These are phyloP conservation scores for Meteorus colon DNA, from an alignment of 2,888 invertebrate species.

Conservation along the genomic window DNA sequence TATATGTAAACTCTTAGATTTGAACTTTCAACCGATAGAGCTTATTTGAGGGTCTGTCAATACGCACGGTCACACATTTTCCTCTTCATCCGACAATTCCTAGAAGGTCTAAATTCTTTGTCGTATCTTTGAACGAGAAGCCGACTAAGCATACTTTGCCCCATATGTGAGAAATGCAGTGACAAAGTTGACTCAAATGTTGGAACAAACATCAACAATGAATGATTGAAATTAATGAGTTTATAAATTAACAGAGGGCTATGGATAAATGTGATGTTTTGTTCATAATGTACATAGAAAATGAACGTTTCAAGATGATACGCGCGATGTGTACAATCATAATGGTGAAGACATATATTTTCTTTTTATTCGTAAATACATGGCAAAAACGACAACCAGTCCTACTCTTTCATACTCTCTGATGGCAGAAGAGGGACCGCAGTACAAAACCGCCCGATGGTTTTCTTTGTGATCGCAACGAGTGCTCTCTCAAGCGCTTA, in stretches of 20 bases:
- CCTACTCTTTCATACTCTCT: constrained; percentile 25
- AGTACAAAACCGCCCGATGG: constrained; percentile 47
- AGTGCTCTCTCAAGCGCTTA: constrained; percentile 47
- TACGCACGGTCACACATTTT: not conserved
- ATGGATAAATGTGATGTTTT: not conserved
- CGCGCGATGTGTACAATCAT: constrained; percentile 7
- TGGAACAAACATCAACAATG: not conserved
- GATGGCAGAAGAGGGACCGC: constrained; percentile 48
- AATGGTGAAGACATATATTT: constrained; percentile 22
- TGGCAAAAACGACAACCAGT: constrained; percentile 15
- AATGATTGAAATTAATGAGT: not conserved
- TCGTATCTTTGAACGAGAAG: constrained; percentile 1
- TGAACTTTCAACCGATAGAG: no score
- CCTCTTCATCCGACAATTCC: not conserved
- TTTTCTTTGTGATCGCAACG: constrained; percentile 54
- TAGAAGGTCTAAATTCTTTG: constrained; percentile 29
- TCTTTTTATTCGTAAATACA: not conserved
- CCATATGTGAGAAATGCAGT: not conserved
- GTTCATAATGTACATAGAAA: not conserved
- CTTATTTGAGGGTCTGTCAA: no score
- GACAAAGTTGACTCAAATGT: not conserved
- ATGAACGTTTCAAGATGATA: not conserved
- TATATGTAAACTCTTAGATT: no score
- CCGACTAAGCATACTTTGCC: not conserved
- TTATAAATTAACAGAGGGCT: not conserved